Conservation (phyloP, 92 coral and sea anemone species). For the Actinostola sp. region DNA sequence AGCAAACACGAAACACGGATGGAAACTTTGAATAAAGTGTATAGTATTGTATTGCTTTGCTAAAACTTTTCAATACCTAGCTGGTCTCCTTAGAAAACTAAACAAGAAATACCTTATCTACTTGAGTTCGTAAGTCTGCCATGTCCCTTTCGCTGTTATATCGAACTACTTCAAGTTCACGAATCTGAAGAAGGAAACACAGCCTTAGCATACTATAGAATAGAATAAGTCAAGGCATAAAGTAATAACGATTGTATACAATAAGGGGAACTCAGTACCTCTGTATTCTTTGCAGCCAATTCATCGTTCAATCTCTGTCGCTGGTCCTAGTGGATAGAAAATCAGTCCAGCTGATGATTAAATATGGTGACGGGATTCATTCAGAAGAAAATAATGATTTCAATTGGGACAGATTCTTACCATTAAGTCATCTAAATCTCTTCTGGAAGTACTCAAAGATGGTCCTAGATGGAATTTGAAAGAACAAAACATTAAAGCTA, state of each 20-base stretch:
- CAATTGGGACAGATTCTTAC: conserved; percentile 29
- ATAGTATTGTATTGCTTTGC: no score
- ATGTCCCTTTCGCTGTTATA: conserved; percentile 64
- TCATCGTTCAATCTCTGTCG: conserved; percentile 71
- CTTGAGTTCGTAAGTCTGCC: conserved; percentile 46
- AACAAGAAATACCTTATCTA: conserved; percentile 54
- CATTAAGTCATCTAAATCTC: conserved; percentile 69
- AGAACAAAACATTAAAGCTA: background rate
- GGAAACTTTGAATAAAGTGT: no score
- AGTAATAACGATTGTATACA: no score
- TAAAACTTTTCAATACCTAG: no score
- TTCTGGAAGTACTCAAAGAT: conserved; percentile 58
- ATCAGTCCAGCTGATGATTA: no score
- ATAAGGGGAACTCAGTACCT: conserved; percentile 27
- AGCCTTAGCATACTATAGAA: background rate
- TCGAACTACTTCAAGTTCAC: conserved; percentile 73
- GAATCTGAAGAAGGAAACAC: conserved; percentile 47
- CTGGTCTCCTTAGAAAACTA: no score
- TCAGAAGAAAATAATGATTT: no score
- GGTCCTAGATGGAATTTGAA: conserved; percentile 21
- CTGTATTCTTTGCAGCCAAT: conserved; percentile 62
- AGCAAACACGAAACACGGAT: no score
- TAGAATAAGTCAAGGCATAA: background rate
- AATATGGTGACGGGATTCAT: no score
- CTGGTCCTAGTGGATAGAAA: no score